Evolutionary conservation across 2,888 invertebrate genomes (phyloP), one percentile per base, ranked within the genome.

Genomic region (Micropterix aruncella): DNA sequence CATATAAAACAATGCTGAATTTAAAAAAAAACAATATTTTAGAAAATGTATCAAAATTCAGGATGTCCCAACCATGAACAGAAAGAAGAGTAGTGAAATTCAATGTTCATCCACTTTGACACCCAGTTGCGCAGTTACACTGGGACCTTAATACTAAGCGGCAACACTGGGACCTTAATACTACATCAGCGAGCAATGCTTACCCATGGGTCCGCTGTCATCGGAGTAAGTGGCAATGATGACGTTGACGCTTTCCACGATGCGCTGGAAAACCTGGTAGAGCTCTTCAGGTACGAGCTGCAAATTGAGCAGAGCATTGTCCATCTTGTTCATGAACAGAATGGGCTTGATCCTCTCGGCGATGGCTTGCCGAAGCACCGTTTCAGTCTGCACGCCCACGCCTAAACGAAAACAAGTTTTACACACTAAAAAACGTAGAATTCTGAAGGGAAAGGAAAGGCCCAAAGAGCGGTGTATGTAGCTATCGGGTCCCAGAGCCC

Each of bases 311-410:
- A 99, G 77, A 54, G 99, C 99, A 56, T 97, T 88, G 76, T 99
- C 99, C 97, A 99, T 97, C 75, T 99, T 99, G 88, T 99, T 99
- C 97, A 99, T 97, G 85, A 99, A 99, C 57, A 99, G 77, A 55
- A 99, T 92, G 46, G 99, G 99, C 84, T 96, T 97, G 60, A 99
- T 99, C 61, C 99, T 88, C 74, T 99, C 99, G 50, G 95, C 94
- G 61, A 99, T 99, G 51, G 99, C 99, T 69, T 99, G 99, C 74
- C 99, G 91, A 58, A 99, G 77, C 47, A 99, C 99, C 59, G 99
- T 97, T 73, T 99, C 99, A 36, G 99, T 99, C 73, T 99, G 99
- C 56, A 99, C 99, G 63, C 99, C 99, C 53, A 99, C 99, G 77
- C 99, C 97, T 92, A 55, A 3, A n/a, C 60, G 52, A 48, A 2